Evolutionary conservation across 2,888 invertebrate species (phyloP).

Genomic region (Masnerella sp.): DNA sequence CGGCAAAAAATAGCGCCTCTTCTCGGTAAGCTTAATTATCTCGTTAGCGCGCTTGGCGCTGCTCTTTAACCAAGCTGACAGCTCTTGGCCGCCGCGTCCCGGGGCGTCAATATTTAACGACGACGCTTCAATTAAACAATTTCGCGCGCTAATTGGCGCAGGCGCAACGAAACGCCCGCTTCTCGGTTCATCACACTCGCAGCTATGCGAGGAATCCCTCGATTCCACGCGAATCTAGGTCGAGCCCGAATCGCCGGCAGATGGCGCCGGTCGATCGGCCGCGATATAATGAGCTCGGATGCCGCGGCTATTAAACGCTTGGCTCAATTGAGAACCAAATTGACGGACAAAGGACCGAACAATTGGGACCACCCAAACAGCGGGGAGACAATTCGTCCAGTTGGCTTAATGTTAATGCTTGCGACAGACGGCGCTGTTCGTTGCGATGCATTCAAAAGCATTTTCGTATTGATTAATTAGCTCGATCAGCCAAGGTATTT

Average conservation of each 20-base stretch:
- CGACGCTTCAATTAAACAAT: conserved; percentile 47
- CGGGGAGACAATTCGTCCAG: conserved; percentile 60
- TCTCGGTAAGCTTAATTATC: conserved; percentile 71
- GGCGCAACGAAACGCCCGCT: conserved; percentile 1
- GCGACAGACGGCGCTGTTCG: conserved; percentile 43
- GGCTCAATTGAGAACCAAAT: conserved; percentile 72
- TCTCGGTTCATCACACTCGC: conserved; percentile 30
- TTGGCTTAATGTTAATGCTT: conserved; percentile 50
- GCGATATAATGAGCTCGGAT: conserved; percentile 44
- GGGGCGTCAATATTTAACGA: conserved; percentile 47
- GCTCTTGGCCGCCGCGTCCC: conserved; percentile 36
- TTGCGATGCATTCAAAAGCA: conserved; percentile 43
- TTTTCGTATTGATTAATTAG: conserved; percentile 34
- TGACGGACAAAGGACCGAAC: conserved; percentile 73
- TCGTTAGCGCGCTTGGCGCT: conserved; percentile 65
- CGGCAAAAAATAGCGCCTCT: conserved; percentile 66
- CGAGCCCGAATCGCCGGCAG: conserved; percentile 23
- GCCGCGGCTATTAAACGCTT: conserved; percentile 66
- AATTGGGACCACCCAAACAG: conserved; percentile 75
- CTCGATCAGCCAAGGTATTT: conserved; percentile 32
- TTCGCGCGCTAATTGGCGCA: conserved; percentile 29
- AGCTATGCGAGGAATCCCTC: conserved; percentile 40
- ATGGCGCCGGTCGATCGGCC: conserved; percentile 26
- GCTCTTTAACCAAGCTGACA: conserved; percentile 52
- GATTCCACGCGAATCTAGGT: conserved; percentile 49